A percentile compares a stretch with the other conserved stretches of the same genome.
phyloP scores from a whole-genome alignment of 2,888 invertebrate species.

The Amphimallon solstitiale region DNA sequence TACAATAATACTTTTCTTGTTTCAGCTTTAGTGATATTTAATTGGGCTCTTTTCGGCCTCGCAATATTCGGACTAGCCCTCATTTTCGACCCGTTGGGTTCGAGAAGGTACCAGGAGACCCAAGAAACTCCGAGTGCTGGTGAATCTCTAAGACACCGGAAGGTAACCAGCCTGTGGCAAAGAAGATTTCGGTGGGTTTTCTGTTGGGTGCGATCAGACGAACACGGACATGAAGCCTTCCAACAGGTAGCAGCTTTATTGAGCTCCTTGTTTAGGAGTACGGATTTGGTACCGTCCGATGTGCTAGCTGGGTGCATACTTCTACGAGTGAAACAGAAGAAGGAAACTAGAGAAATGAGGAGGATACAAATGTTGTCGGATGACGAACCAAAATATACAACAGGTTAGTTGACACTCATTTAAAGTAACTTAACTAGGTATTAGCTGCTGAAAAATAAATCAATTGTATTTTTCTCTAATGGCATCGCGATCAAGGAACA shows the following conservation, averaged over 20 bases:
- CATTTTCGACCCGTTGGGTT: slow-evolving; percentile 85
- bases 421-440: no score
- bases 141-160: slow-evolving; percentile 69
- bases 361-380: slow-evolving; percentile 72
- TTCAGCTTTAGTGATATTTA: slow-evolving; percentile 79
- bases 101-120: slow-evolving; percentile 70
- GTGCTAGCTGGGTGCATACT: slow-evolving; percentile 88
- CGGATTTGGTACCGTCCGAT: slow-evolving; percentile 89
- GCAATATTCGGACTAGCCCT: slow-evolving; percentile 80
- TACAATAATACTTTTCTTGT: slow-evolving; percentile 43
- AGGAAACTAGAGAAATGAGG: slow-evolving; percentile 77
- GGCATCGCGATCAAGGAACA: no score
- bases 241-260: slow-evolving; percentile 82
- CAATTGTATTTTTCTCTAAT: no score
- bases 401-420: slow-evolving; percentile 68
- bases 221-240: slow-evolving; percentile 81
- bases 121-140: slow-evolving; percentile 67
- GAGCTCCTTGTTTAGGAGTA: slow-evolving; percentile 82
- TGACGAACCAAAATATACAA: slow-evolving; percentile 74
- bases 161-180: slow-evolving; percentile 79
- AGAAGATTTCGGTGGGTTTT: slow-evolving; percentile 79
- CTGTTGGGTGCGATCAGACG: slow-evolving; percentile 77
- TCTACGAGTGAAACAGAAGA: slow-evolving; percentile 79
- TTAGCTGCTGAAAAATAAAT: no score
- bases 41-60: slow-evolving; percentile 81